phyloP scores from a whole-genome alignment of 2,113 vertebrate genomes.

The Phoxinus phoxinus region DNA sequence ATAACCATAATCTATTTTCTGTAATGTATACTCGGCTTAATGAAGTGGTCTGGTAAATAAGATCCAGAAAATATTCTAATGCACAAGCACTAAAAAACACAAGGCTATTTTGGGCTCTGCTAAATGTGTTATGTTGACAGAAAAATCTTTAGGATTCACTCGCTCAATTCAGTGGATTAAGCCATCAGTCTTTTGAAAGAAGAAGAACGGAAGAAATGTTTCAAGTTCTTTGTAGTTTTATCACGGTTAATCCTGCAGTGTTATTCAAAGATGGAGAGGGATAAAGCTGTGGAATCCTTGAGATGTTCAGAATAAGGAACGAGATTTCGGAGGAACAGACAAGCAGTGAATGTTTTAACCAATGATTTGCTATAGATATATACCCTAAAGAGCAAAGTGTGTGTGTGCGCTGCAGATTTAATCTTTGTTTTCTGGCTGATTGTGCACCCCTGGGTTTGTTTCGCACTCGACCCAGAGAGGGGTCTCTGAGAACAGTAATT shows the following conservation, averaged over 20 bases:
- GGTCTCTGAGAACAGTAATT: constrained; percentile 18
- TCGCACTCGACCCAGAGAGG: not conserved
- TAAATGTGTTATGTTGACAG: not conserved
- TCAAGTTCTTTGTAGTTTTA: constrained; percentile 39
- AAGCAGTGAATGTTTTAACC: constrained; percentile 10
- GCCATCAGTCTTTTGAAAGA: constrained; percentile 3
- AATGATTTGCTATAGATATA: not conserved
- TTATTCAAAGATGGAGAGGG: constrained; percentile 33
- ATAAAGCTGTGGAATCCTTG: constrained; percentile 18
- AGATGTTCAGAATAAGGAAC: not conserved
- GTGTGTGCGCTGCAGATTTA: not conserved
- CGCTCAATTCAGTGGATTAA: constrained; percentile 11
- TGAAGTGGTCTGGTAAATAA: not conserved
- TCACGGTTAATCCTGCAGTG: constrained; percentile 27
- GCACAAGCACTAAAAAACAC: not conserved
- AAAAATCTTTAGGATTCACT: not conserved
- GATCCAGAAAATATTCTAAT: not conserved
- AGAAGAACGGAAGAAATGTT: not conserved
- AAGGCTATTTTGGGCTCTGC: not conserved
- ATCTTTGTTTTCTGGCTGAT: constrained; percentile 12
- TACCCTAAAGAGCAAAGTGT: not conserved
- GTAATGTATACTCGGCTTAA: not conserved
- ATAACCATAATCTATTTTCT: not conserved
- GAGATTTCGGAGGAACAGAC: not conserved
- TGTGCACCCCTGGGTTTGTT: constrained; percentile 17